Evolutionary conservation across 2,113 vertebrate genomes (phyloP).

Genomic region (Zapus hudsonius): DNA sequence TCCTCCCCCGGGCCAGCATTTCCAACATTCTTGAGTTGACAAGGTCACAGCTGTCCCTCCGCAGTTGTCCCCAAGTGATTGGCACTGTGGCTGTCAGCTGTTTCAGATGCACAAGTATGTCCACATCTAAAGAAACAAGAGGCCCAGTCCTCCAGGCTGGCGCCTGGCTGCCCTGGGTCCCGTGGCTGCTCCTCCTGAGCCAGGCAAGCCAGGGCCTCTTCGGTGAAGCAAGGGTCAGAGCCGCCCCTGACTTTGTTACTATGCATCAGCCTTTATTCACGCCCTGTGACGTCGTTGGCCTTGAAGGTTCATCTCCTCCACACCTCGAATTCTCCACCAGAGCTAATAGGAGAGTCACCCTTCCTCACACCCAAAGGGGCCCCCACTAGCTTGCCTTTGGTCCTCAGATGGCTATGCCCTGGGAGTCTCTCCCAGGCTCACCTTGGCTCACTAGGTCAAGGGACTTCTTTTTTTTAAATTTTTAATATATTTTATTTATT

Average conservation of each 20-base stretch:
- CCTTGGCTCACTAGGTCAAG: not conserved
- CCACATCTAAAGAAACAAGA: not conserved
- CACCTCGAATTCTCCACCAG: not conserved
- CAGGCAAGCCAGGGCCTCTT: not conserved
- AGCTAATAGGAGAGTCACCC: not conserved
- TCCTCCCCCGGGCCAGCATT: not conserved
- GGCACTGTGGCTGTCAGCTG: not conserved
- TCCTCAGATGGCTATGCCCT: not conserved
- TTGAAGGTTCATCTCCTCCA: not conserved
- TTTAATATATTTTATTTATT: too few species aligned
- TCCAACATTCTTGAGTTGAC: not conserved
- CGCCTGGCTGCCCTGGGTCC: not conserved
- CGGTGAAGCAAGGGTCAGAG: not conserved
- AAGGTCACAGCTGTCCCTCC: constrained; percentile 24
- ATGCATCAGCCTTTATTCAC: constrained; percentile 26
- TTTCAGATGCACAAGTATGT: not conserved
- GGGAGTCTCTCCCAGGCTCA: not conserved
- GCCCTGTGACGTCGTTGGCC: not conserved
- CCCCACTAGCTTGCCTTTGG: not conserved
- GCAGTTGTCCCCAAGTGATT: not conserved
- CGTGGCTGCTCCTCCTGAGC: not conserved
- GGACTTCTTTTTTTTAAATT: too few species aligned
- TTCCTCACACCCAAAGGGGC: not conserved
- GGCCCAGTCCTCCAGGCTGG: not conserved
- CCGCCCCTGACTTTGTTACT: not conserved